Percentiles rank a stretch among this genome's conserved stretches.
Evolutionary conservation across 2,888 invertebrate genomes (phyloP).

Genomic region (Morpho deidamia): DNA sequence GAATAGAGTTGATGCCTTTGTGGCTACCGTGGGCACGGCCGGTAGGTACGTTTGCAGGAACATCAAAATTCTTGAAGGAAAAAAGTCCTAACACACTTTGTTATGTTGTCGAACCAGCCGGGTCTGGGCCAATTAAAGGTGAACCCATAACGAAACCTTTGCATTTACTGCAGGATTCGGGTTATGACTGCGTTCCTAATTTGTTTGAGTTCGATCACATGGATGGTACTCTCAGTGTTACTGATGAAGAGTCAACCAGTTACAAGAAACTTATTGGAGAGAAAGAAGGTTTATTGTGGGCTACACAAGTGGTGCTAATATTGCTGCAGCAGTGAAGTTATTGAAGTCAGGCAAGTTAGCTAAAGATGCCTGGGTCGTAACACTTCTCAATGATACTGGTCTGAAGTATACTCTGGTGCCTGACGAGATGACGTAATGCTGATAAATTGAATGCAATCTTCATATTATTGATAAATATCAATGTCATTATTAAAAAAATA

Average conservation of each 20-base stretch:
- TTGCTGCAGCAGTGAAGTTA: slow-evolving; percentile 63
- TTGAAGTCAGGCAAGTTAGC: slow-evolving; percentile 56
- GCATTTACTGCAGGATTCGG: slow-evolving; percentile 66
- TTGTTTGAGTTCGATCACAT: slow-evolving; percentile 57
- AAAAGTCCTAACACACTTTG: slow-evolving; percentile 50
- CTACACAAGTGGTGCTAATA: slow-evolving; percentile 67
- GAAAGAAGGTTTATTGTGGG: slow-evolving; percentile 66
- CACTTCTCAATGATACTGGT: slow-evolving; percentile 57
- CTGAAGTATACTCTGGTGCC: slow-evolving; percentile 64
- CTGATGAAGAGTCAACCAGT: slow-evolving; percentile 56
- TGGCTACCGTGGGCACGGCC: slow-evolving; percentile 63
- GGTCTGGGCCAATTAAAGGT: slow-evolving; percentile 62
- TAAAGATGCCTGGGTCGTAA: slow-evolving; percentile 62
- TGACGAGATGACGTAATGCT: slow-evolving; percentile 28
- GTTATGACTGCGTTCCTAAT: slow-evolving; percentile 61
- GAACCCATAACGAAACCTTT: slow-evolving; percentile 59
- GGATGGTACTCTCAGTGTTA: slow-evolving; percentile 58
- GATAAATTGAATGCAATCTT: background rate
- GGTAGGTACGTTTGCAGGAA: slow-evolving; percentile 64
- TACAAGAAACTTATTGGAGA: slow-evolving; percentile 56
- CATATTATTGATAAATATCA: background rate
- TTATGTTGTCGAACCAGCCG: slow-evolving; percentile 61
- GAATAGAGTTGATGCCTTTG: slow-evolving; percentile 58
- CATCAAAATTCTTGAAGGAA: slow-evolving; percentile 60
- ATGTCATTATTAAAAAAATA: too few species aligned